Conservation (phyloP, 2,113 vertebrate species). For the Mixornis gularis region DNA sequence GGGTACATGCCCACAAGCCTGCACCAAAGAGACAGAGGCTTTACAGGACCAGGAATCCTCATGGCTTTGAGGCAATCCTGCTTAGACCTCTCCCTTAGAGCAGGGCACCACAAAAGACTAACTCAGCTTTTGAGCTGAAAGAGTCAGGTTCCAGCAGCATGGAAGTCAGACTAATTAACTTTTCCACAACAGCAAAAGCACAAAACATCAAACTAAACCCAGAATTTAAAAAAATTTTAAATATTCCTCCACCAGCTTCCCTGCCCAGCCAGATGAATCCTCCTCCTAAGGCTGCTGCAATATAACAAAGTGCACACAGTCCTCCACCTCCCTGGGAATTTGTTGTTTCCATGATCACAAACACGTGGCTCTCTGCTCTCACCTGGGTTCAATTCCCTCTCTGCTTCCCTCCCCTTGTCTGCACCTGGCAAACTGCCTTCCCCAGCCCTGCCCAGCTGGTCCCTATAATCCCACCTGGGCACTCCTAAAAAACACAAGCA, state of each 20-base stretch:
- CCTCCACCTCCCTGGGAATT: fast-evolving
- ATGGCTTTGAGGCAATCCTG: neutral
- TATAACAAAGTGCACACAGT: fast-evolving
- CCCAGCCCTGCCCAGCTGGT: neutral
- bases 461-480: fast-evolving
- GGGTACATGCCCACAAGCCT: neutral
- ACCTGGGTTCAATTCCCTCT: neutral
- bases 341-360: neutral
- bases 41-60: neutral
- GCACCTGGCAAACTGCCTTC: too few relatives aligned
- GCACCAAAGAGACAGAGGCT: neutral
- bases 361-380: neutral
- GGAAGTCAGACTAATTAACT: neutral
- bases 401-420: neutral
- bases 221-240: fast-evolving
- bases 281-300: fast-evolving
- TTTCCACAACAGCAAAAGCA: neutral
- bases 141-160: neutral
- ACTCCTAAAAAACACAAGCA: neutral
- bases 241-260: fast-evolving
- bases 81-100: neutral
- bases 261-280: fast-evolving
- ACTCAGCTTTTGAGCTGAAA: neutral
- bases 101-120: neutral
- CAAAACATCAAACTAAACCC: neutral